phyloP scores from a whole-genome alignment of 2,888 invertebrate genomes.

The Carabus problematicus region DNA sequence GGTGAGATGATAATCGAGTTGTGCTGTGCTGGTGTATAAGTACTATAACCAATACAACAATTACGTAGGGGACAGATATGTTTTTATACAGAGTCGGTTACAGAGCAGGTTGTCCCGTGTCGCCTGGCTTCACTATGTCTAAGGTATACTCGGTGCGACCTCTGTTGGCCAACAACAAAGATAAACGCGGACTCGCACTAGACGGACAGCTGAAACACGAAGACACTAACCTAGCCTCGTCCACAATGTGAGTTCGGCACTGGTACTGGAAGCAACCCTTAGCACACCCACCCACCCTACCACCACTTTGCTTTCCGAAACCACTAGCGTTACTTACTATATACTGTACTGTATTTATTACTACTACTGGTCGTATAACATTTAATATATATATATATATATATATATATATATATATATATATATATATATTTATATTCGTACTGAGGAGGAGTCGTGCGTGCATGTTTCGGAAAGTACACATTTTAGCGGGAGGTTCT shows the following conservation, averaged over 20 bases:
- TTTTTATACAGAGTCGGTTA: slow-evolving; percentile 44
- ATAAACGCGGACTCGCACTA: slow-evolving; percentile 83
- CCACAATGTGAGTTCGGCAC: slow-evolving; percentile 75
- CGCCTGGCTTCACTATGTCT: slow-evolving; percentile 84
- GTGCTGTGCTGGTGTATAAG: slow-evolving; percentile 1
- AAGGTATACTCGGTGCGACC: slow-evolving; percentile 83
- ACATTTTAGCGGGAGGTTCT: background rate
- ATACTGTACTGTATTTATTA: too few relatives aligned
- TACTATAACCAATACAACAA: slow-evolving; percentile 6
- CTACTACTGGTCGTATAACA: background rate
- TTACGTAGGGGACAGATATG: slow-evolving; percentile 10
- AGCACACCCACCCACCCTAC: too few relatives aligned
- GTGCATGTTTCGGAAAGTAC: background rate
- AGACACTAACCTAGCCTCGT: slow-evolving; percentile 87
- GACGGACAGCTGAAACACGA: slow-evolving; percentile 89
- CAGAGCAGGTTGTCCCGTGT: slow-evolving; percentile 82
- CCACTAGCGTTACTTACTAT: too few relatives aligned
- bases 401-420: slow-evolving; percentile 4
- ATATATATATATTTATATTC: background rate
- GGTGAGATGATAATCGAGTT: too few relatives aligned
- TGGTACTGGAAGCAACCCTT: too few relatives aligned
- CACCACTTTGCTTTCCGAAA: too few relatives aligned
- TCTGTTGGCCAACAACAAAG: slow-evolving; percentile 80
- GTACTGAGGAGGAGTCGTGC: background rate
- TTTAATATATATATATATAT: background rate